phyloP scores from a whole-genome alignment of 1,140 invertebrate species.

The Ostrea denselamellosa region DNA sequence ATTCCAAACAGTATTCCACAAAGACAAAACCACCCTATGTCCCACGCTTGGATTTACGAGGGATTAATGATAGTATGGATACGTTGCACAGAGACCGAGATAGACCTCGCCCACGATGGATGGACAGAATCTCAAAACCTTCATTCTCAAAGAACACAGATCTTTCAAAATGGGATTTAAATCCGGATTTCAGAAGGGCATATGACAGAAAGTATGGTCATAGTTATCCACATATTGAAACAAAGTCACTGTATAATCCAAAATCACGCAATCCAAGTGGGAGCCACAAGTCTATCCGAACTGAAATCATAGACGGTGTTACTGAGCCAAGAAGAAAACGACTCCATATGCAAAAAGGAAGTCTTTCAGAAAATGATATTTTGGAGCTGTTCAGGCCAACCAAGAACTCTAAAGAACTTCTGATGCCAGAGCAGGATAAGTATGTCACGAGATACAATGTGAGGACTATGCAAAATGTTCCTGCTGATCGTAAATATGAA shows the following conservation, averaged over 20 bases:
- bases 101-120: not conserved
- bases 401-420: not conserved
- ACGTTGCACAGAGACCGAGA: not conserved
- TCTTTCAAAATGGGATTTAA: not conserved
- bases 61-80: constrained; percentile 21
- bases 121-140: constrained; percentile 6
- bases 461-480: constrained; percentile 21
- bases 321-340: constrained; percentile 17
- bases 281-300: constrained; percentile 40
- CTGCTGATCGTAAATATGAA: constrained; percentile 39
- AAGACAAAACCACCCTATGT: constrained; percentile 38
- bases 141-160: not conserved
- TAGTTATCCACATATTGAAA: not conserved
- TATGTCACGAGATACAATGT: not conserved
- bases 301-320: constrained; percentile 43
- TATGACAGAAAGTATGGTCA: constrained; percentile 19
- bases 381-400: not conserved
- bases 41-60: constrained; percentile 58
- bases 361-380: constrained; percentile 36
- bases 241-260: constrained; percentile 27
- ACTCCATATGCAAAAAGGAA: constrained; percentile 41
- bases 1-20: not conserved
- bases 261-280: constrained; percentile 1
- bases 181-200: constrained; percentile 6
- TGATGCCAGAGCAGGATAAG: not conserved